phyloP scores from a whole-genome alignment of 1,140 invertebrate species.

The Pemphigus obesinymphae region DNA sequence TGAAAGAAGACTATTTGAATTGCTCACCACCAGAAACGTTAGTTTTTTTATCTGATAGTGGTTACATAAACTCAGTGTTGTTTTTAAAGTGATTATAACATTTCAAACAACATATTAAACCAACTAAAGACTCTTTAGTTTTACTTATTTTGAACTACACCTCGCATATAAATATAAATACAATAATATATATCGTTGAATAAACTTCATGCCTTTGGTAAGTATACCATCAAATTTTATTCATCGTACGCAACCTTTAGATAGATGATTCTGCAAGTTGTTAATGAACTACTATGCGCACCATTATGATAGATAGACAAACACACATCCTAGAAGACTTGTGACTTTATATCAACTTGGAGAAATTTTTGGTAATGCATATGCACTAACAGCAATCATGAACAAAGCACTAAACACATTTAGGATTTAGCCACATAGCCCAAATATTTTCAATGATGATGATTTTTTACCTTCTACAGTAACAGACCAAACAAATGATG shows the following conservation, averaged over 20 bases:
- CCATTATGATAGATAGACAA: constrained; percentile 46
- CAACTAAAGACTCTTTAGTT: constrained; percentile 44
- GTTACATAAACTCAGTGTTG: constrained; percentile 46
- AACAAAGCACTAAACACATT: constrained; percentile 52
- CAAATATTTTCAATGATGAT: constrained; percentile 49
- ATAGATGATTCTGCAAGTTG: constrained; percentile 47
- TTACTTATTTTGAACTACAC: constrained; percentile 48
- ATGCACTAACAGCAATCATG: constrained; percentile 48
- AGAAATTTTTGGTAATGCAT: constrained; percentile 46
- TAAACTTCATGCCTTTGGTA: constrained; percentile 45
- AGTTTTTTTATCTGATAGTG: constrained; percentile 30
- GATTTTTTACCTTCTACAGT: constrained; percentile 49
- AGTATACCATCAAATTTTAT: constrained; percentile 48
- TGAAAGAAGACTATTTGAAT: constrained; percentile 45
- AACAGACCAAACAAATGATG: constrained; percentile 45
- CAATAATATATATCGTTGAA: neutral
- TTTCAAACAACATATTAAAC: constrained; percentile 44
- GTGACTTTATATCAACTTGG: constrained; percentile 50
- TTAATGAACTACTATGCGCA: constrained; percentile 38
- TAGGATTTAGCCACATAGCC: constrained; percentile 52
- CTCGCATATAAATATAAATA: constrained; percentile 41
- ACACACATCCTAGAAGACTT: constrained; percentile 47
- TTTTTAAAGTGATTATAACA: constrained; percentile 50
- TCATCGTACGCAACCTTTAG: constrained; percentile 47
- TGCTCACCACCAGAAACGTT: constrained; percentile 47